Evolutionary conservation across 1,140 invertebrate genomes (phyloP).

Genomic region (Mercenaria mercenaria): DNA sequence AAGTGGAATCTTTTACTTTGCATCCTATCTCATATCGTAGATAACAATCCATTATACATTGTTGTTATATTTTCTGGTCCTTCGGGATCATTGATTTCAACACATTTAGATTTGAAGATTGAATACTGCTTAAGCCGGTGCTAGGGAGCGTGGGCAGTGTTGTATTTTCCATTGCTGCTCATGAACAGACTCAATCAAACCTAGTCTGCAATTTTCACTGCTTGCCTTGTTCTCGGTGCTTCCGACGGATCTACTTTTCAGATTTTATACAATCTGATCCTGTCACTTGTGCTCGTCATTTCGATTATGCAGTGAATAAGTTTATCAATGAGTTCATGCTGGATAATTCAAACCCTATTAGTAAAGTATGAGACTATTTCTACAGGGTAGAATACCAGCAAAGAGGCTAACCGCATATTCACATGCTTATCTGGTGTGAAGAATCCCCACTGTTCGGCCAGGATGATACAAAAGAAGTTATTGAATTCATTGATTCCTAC

Average conservation of each 20-base stretch:
- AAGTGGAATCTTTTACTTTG: neutral
- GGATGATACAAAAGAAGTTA: neutral
- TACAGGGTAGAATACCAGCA: slow-evolving; percentile 30
- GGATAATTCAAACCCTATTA: slow-evolving; percentile 1
- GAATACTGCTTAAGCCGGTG: too few species aligned
- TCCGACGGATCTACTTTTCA: too few species aligned
- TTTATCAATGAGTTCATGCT: slow-evolving; percentile 21
- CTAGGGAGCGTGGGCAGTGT: too few species aligned
- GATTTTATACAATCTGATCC: slow-evolving; percentile 23
- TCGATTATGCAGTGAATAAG: slow-evolving; percentile 24
- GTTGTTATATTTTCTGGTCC: too few species aligned
- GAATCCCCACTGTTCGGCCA: neutral
- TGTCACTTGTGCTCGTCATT: slow-evolving; percentile 8
- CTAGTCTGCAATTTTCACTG: too few species aligned
- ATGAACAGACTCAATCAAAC: too few species aligned
- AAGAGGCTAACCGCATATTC: neutral
- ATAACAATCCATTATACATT: too few species aligned
- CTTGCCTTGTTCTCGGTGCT: too few species aligned
- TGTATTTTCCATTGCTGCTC: too few species aligned
- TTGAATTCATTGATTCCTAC: slow-evolving; percentile 9
- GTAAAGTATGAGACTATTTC: slow-evolving; percentile 1
- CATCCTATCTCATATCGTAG: neutral
- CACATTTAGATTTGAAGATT: neutral
- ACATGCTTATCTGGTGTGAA: neutral
- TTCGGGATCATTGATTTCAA: neutral